Evolutionary conservation across 2,888 invertebrate species (phyloP), one percentile per base, ranked within the genome.

Genomic region (Diadromus collaris): DNA sequence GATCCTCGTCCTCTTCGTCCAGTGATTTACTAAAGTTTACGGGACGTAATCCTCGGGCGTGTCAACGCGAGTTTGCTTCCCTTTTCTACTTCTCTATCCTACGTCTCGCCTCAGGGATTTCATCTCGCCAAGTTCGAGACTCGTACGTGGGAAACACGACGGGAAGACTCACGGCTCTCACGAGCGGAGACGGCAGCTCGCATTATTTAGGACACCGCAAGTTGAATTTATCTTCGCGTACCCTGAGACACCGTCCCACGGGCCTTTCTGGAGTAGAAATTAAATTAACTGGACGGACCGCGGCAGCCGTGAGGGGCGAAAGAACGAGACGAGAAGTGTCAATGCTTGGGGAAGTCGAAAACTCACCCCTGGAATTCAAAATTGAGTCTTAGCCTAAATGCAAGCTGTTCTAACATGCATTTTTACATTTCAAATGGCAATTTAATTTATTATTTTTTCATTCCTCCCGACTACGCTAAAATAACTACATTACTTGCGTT

Each of bases 21-120:
- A 51, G 77, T 86, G 85, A 86, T 88, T 87, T 85, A 87, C 72
- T 81, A 78, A 82, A 81, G 82, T 85, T 85, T 84, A 84, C 83
- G 78, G 81, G 84, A 83, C 80, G 81, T 84, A 85, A 85, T 84
- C 83, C 81, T 32, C 38, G 80, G 78, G 77, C 81, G 84, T 83
- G 85, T 81, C 81, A 84, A 79, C 84, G 82, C 69, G 67, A 48
- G 41, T 70, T 61, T 34, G 60, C 72, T 67, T 32, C 34, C 67
- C 71, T 65, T 54, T 67, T 58, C 64, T 32, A 64, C 67, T 51
- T 61, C 64, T 69, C 67, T 58, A 46, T 34, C 44, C 58, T 44
- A 34, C 60, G 63, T 56, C 68, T 76, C 71, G 65, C 34, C 64
- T 32, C n/a, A 9, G 58, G 51, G 6, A 67, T 19, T 60, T 64